Conservation (phyloP, 2,888 invertebrate species). For the Choristoneura rosaceana region DNA sequence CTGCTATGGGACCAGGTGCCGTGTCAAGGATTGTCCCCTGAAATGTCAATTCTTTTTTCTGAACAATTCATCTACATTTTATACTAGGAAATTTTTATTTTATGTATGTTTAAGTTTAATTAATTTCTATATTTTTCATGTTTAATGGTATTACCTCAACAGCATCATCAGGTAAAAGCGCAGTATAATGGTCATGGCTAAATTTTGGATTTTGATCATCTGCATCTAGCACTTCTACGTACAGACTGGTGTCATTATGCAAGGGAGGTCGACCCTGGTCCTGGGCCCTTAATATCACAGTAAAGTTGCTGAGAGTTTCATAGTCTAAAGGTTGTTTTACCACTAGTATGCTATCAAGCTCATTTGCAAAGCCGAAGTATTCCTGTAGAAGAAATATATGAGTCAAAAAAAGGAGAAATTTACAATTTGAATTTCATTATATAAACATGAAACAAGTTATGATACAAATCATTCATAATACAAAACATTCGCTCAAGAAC, state of each 20-base stretch:
- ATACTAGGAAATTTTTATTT: no score
- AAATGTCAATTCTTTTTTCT: slow-evolving; percentile 24
- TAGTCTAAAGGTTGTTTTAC: slow-evolving; percentile 93
- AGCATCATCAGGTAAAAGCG: slow-evolving; percentile 87
- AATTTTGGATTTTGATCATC: slow-evolving; percentile 97
- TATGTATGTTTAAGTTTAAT: background rate
- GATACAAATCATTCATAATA: background rate
- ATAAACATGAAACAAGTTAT: background rate
- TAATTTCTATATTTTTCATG: background rate
- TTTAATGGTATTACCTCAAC: slow-evolving; percentile 66
- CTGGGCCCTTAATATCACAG: slow-evolving; percentile 89
- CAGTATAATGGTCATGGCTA: slow-evolving; percentile 89
- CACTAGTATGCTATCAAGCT: slow-evolving; percentile 93
- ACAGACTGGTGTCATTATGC: slow-evolving; percentile 90
- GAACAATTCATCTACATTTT: no score
- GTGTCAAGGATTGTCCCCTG: slow-evolving; percentile 88
- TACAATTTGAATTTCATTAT: background rate
- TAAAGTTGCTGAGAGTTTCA: slow-evolving; percentile 91
- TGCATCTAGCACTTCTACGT: slow-evolving; percentile 92
- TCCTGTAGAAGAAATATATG: slow-evolving; percentile 80
- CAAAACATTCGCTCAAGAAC: background rate
- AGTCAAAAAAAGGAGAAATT: background rate
- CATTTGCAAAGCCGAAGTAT: slow-evolving; percentile 93
- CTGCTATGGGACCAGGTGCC: slow-evolving; percentile 90
- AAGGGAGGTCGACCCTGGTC: slow-evolving; percentile 94